Percentiles rank a stretch among this genome's conserved stretches.
phyloP scores from a whole-genome alignment of 2,113 vertebrate species.

The Carassius auratus region DNA sequence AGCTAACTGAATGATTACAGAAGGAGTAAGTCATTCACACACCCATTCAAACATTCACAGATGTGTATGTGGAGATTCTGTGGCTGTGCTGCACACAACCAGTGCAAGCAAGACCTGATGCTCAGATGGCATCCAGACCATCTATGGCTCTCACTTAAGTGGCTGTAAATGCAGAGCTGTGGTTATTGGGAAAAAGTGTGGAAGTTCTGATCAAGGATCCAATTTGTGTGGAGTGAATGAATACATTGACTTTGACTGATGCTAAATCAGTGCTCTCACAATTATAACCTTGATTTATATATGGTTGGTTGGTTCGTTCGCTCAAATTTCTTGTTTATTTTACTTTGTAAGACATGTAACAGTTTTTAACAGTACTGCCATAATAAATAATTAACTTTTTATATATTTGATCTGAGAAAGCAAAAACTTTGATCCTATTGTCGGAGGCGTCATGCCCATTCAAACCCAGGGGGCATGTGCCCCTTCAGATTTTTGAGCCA shows the following conservation, averaged over 20 bases:
- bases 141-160: neutral
- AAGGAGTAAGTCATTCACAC: constrained; percentile 37
- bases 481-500: no score
- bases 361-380: neutral
- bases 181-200: neutral
- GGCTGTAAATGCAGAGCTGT: neutral
- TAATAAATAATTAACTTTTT: neutral
- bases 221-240: neutral
- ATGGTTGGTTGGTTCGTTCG: neutral
- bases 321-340: neutral
- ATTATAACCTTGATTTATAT: neutral
- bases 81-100: constrained; percentile 11
- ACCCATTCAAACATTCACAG: constrained; percentile 52
- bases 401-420: neutral
- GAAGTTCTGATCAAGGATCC: neutral
- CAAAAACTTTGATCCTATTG: neutral
- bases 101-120: constrained; percentile 12
- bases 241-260: neutral
- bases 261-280: neutral
- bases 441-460: no score
- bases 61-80: constrained; percentile 61
- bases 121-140: neutral
- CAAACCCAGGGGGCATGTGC: no score
- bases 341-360: neutral
- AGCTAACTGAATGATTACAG: constrained; percentile 47